phyloP scores from a whole-genome alignment of 2,888 invertebrate genomes.

The Epsilonema sp. region DNA sequence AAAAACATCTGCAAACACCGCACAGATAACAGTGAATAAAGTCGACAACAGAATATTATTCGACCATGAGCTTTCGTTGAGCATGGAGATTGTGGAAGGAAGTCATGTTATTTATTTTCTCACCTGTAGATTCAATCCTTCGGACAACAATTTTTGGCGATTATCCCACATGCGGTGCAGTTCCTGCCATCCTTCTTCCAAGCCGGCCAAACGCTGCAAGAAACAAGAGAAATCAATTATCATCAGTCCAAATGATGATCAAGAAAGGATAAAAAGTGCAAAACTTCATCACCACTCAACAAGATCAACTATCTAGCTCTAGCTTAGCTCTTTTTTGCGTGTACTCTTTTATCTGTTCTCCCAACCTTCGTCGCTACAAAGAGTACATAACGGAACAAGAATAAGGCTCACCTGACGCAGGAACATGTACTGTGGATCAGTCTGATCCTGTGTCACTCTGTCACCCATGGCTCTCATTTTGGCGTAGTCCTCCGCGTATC shows the following conservation, averaged over 20 bases:
- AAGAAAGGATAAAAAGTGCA: too few relatives aligned
- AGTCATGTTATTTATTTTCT: neutral
- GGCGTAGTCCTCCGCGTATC: conserved; percentile 89
- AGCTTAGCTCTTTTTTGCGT: too few relatives aligned
- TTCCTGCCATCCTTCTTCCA: conserved; percentile 98
- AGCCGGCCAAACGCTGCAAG: conserved; percentile 68
- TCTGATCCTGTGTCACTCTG: conserved; percentile 72
- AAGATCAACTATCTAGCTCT: too few relatives aligned
- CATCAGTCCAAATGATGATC: too few relatives aligned
- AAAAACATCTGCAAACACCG: conserved; percentile 65
- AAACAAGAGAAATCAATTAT: conserved; percentile 9
- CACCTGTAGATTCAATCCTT: conserved; percentile 69
- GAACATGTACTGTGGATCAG: conserved; percentile 99
- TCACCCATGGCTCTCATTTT: conserved; percentile 99
- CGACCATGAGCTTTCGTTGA: too few relatives aligned
- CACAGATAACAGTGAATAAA: too few relatives aligned
- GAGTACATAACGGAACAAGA: too few relatives aligned
- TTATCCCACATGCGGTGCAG: conserved; percentile 99
- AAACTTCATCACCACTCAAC: too few relatives aligned
- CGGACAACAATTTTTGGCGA: conserved; percentile 73
- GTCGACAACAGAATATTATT: too few relatives aligned
- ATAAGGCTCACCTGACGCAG: conserved; percentile 47
- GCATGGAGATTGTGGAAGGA: too few relatives aligned
- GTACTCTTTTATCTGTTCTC: too few relatives aligned
- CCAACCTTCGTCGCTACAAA: too few relatives aligned